Conservation (phyloP, 2,888 invertebrate species). For the Epinotia nisella region DNA sequence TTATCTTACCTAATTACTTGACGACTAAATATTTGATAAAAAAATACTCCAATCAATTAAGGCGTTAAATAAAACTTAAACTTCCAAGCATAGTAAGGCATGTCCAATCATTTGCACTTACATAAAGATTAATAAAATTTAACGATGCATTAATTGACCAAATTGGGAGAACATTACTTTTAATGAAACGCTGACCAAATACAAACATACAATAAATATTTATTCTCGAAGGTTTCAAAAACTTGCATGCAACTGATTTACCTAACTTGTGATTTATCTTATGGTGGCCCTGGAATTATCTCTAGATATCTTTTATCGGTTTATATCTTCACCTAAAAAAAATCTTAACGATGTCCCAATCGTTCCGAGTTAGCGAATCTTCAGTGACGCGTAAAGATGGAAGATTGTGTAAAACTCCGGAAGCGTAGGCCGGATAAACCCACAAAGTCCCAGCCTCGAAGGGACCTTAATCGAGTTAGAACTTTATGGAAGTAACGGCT, state of each 20-base stretch:
- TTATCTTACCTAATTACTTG: too few relatives aligned
- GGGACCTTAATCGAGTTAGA: constrained; percentile 54
- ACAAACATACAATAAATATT: constrained; percentile 1
- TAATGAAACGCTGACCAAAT: constrained; percentile 22
- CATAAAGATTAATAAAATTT: constrained; percentile 34
- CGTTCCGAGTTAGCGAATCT: constrained; percentile 49
- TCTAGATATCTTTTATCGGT: constrained; percentile 43
- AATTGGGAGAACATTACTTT: constrained; percentile 25
- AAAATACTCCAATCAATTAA: constrained; percentile 12
- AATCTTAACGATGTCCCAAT: not conserved
- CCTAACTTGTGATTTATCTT: constrained; percentile 38
- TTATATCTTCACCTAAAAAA: constrained; percentile 37
- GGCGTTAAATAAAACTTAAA: constrained; percentile 19
- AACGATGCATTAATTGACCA: constrained; percentile 29
- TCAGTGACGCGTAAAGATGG: constrained; percentile 71
- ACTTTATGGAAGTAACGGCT: constrained; percentile 54
- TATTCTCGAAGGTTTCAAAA: not conserved
- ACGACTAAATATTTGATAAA: not conserved
- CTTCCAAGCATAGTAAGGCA: constrained; percentile 26
- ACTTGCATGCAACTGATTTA: not conserved
- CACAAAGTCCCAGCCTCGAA: constrained; percentile 55
- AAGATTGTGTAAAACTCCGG: constrained; percentile 70
- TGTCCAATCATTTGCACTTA: constrained; percentile 30
- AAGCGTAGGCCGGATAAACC: constrained; percentile 67
- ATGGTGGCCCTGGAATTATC: constrained; percentile 39